phyloP scores from a whole-genome alignment of 2,113 vertebrate genomes.

The Zeus faber region DNA sequence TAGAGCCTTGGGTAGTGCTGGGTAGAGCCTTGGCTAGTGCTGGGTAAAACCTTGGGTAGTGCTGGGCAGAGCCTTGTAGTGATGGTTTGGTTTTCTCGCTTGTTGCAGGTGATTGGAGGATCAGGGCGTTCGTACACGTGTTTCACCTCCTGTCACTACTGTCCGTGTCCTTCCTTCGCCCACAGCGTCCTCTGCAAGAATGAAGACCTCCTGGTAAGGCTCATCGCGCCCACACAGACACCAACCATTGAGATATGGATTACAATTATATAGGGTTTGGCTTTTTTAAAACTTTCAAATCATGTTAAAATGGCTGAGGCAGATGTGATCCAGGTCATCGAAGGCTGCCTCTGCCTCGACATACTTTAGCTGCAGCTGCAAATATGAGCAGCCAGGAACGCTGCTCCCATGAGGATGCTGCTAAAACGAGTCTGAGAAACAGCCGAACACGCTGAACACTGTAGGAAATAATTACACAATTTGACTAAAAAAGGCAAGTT shows the following conservation, averaged over 20 bases:
- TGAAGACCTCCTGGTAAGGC: constrained; percentile 83
- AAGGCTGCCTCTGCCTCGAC: constrained; percentile 15
- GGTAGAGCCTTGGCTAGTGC: too few relatives aligned
- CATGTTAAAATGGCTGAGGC: constrained; percentile 30
- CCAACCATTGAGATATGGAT: too few relatives aligned
- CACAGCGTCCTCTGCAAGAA: constrained; percentile 84
- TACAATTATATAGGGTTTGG: too few relatives aligned
- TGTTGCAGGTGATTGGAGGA: constrained; percentile 84
- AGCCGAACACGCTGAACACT: constrained; percentile 21
- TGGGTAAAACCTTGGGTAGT: too few relatives aligned
- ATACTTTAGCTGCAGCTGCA: constrained; percentile 7
- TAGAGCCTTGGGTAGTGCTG: too few relatives aligned
- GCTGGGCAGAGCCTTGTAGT: neutral
- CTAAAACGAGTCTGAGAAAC: constrained; percentile 67
- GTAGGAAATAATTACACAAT: too few relatives aligned
- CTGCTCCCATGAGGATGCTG: constrained; percentile 46
- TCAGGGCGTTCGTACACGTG: constrained; percentile 87
- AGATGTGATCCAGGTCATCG: constrained; percentile 16
- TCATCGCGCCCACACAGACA: neutral
- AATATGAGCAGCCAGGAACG: constrained; percentile 20
- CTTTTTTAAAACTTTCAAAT: too few relatives aligned
- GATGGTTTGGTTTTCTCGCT: constrained; percentile 4
- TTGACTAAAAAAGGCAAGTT: too few relatives aligned
- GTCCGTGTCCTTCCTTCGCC: constrained; percentile 86
- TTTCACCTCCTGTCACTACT: constrained; percentile 88